These are phyloP conservation scores for Diuraphis noxia DNA, from an alignment of 1,140 invertebrate genomes.

Conservation along the genomic window DNA sequence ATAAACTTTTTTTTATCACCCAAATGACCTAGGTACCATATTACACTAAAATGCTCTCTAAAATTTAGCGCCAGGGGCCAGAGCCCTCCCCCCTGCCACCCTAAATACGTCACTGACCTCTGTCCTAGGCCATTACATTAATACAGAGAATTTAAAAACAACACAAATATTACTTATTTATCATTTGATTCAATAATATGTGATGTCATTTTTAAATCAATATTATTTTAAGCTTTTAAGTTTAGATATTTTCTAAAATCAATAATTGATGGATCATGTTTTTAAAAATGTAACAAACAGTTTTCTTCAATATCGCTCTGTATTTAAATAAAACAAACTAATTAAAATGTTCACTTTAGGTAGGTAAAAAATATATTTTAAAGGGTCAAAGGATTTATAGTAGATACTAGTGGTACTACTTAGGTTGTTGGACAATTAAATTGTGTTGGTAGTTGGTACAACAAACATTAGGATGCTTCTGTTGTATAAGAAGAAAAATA, in stretches of 20 bases:
- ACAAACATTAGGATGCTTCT: not conserved
- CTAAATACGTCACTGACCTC: no score
- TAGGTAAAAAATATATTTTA: not conserved
- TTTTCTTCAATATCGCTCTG: not conserved
- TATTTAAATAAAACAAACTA: not conserved
- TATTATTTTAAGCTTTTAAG: not conserved
- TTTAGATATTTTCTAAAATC: not conserved
- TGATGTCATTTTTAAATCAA: not conserved
- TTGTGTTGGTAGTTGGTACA: not conserved
- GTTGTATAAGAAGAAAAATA: not conserved
- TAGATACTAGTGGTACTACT: not conserved
- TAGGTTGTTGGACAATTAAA: not conserved
- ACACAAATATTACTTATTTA: not conserved
- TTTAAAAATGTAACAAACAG: not conserved
- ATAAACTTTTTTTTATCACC: no score
- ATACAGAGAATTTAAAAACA: not conserved
- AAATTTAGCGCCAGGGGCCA: no score
- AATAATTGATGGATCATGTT: not conserved
- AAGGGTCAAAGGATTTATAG: not conserved
- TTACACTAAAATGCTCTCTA: no score
- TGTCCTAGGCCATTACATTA: not conserved
- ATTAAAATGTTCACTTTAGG: not conserved
- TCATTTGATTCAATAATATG: not conserved
- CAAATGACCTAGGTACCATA: no score
- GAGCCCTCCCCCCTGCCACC: no score